Evolutionary conservation across 1,140 invertebrate genomes (phyloP), one percentile per base, ranked within the genome.

Genomic region (Lysiphlebus fabarum): DNA sequence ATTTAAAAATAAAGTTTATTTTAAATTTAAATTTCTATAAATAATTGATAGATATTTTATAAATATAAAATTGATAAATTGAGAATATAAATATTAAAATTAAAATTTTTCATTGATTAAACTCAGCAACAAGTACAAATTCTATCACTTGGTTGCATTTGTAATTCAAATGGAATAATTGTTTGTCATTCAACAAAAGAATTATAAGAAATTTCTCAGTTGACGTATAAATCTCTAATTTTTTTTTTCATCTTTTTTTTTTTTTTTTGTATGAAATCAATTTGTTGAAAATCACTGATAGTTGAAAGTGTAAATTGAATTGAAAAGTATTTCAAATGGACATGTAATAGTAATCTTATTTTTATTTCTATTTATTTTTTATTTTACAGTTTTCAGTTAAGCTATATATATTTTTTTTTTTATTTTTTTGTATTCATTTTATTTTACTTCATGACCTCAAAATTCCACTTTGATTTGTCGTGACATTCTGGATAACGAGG

Each of bases 401-500:
- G 17, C 17, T 26, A 26, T 26, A 26, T 26, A 1, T 26, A 2
- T 26, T 26, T 10, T 34, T 49, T 6, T 34, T 11, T 2, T 11
- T 34, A n/a, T 10, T 34, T 49, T 6, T 34, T 11, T 2, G 3
- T 34, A n/a, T 10, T 49, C 34, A 37, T 51, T 51, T 12, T 33
- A 36, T 36, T 37, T 37, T 36, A 5, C 38, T 38, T 36, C 34
- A 12, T 36, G 49, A 51, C 26, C 57, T 54, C 47, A 42, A 62
- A 64, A 66, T 68, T 68, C 58, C 64, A 54, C 62, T 67, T 61
- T 62, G 62, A 69, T 61, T 67, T 57, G 65, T 61, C 50, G 45
- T 65, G 61, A 69, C 67, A 59, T 67, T 68, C 56, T 14, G 58
- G 63, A 63, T 69, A 69, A 67, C 65, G 61, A 65, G 65, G 64